phyloP scores from a whole-genome alignment of 2,113 vertebrate species.

The Micronycteris hirsuta region DNA sequence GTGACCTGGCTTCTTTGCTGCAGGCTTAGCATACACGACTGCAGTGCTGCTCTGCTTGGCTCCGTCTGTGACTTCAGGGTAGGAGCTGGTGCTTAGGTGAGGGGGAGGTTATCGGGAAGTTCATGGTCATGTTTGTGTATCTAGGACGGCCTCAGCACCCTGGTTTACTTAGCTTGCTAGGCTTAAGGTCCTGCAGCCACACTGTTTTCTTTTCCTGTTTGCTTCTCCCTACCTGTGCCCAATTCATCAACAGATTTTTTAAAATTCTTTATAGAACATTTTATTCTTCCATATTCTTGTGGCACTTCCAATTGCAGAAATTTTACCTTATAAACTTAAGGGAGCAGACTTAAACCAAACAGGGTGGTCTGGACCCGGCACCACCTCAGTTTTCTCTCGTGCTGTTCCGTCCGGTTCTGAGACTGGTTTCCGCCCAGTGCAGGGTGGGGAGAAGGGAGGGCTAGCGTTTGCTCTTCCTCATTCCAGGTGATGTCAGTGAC shows the following conservation, averaged over 20 bases:
- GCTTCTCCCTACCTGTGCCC: neutral
- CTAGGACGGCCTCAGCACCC: neutral
- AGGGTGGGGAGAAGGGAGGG: neutral
- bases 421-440: neutral
- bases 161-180: neutral
- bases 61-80: neutral
- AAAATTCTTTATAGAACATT: neutral
- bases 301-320: neutral
- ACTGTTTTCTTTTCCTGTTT: neutral
- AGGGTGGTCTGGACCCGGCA: neutral
- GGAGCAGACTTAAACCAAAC: neutral
- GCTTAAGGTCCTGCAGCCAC: neutral
- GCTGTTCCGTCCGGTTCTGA: neutral
- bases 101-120: neutral
- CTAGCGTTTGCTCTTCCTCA: slow-evolving; percentile 1
- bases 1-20: neutral
- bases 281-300: neutral
- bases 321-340: neutral
- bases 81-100: neutral
- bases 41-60: neutral
- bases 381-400: neutral
- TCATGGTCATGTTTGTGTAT: neutral
- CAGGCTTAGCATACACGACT: neutral
- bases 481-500: neutral
- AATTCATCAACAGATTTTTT: neutral